Evolutionary conservation across 2,888 invertebrate species (phyloP).

Genomic region (Pseudeuparius sepicola): DNA sequence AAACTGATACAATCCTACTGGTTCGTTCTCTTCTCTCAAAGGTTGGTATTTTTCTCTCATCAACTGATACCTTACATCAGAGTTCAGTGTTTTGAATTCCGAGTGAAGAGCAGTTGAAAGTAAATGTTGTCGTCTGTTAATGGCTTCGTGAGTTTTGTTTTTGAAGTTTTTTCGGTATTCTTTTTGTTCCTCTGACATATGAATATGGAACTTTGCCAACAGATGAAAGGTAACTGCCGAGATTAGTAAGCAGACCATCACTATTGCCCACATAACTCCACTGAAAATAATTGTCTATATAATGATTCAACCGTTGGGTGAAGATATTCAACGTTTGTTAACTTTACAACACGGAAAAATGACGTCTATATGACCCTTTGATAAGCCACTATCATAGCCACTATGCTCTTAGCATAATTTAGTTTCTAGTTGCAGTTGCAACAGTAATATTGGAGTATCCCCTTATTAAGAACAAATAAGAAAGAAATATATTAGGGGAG

Average conservation of each 20-base stretch:
- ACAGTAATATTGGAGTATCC: too few relatives aligned
- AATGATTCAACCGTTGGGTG: too few relatives aligned
- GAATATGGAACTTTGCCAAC: constrained; percentile 50
- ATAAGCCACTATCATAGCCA: too few relatives aligned
- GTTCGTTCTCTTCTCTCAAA: constrained; percentile 30
- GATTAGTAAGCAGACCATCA: constrained; percentile 55
- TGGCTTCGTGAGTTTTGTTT: constrained; percentile 10
- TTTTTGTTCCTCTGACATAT: constrained; percentile 29
- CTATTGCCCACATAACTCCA: constrained; percentile 69
- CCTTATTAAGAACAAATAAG: too few relatives aligned
- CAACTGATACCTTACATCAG: constrained; percentile 30
- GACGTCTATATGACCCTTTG: too few relatives aligned
- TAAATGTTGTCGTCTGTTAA: constrained; percentile 24
- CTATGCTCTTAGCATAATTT: too few relatives aligned
- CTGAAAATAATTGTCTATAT: too few relatives aligned
- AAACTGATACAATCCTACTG: constrained; percentile 56
- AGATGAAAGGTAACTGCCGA: constrained; percentile 57
- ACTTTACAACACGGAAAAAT: too few relatives aligned
- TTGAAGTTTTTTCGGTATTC: constrained; percentile 27
- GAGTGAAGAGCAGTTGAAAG: constrained; percentile 27
- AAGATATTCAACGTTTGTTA: too few relatives aligned
- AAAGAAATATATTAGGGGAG: too few relatives aligned
- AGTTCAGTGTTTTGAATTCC: constrained; percentile 25
- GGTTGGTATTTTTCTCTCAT: constrained; percentile 31
- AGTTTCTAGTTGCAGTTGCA: too few relatives aligned